Evolutionary conservation across 2,888 invertebrate genomes (phyloP).

Genomic region (Actias luna): DNA sequence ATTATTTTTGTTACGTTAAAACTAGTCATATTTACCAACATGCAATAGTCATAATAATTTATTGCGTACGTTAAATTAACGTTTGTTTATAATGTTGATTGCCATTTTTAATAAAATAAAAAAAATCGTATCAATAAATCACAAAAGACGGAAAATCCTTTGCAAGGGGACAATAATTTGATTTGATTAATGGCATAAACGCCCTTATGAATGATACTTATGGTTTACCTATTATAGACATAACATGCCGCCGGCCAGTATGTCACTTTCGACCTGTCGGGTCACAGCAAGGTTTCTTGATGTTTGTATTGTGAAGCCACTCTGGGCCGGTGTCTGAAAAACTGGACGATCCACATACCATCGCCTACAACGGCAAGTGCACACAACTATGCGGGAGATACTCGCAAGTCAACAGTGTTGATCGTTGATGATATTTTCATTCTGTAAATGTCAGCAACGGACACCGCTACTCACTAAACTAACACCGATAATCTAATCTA

Average conservation of each 20-base stretch:
- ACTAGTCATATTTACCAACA: background rate
- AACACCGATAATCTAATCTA: constrained; percentile 50
- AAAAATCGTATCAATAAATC: constrained; percentile 59
- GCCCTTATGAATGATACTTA: constrained; percentile 81
- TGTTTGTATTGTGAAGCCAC: constrained; percentile 75
- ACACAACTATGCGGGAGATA: constrained; percentile 64
- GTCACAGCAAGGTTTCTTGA: constrained; percentile 68
- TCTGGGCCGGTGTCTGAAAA: constrained; percentile 80
- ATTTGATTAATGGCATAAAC: constrained; percentile 62
- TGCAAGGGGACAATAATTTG: constrained; percentile 40
- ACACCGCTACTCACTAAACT: constrained; percentile 69
- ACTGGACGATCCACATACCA: constrained; percentile 82
- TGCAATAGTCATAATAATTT: background rate
- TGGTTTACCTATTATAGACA: constrained; percentile 79
- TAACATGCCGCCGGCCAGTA: constrained; percentile 76
- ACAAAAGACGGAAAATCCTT: constrained; percentile 34
- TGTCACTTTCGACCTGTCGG: constrained; percentile 74
- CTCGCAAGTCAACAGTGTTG: constrained; percentile 68
- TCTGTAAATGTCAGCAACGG: constrained; percentile 79
- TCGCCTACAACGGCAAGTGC: constrained; percentile 78
- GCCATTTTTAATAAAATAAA: constrained; percentile 35
- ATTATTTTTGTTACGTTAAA: constrained; percentile 41
- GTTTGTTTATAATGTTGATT: constrained; percentile 5
- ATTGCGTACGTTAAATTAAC: background rate
- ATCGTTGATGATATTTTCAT: constrained; percentile 72